Evolutionary conservation across 2,888 invertebrate genomes (phyloP), one percentile per base, ranked within the genome.

Genomic region (Macrophya alboannulata): DNA sequence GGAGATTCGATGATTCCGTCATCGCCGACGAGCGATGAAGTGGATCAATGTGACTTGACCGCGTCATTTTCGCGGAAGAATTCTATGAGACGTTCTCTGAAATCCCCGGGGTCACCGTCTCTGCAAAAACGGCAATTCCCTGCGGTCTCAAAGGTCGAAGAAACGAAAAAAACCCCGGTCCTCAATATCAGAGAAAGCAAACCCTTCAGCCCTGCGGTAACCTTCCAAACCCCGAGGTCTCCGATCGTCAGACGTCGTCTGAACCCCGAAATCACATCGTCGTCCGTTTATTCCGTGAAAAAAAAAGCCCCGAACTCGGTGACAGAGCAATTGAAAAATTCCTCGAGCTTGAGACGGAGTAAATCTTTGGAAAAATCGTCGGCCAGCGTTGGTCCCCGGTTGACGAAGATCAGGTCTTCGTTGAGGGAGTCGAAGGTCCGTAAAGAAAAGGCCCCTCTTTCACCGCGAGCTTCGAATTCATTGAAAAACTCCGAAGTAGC

Each of bases 401-500:
- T 43, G 21, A 71, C 81, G 0, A 81, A 68, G 43, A 3, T 43
- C 40, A 25, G 85, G 21, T 59, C 71, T 25, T 85, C 85, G 0
- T n/a, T 79, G 43, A 37, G 85, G 21, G 83, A 83, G 51, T 71
- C 37, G 15, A 85, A 79, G 31, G 55, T 51, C 21, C 48, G n/a
- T 4, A 55, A 55, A 25, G 68, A 77, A 40, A 82, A 85, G 25
- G 15, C 40, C 3, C 40, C 77, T 17, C 48, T 65, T 1, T 77
- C 45, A 31, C 79, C 45, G 15, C 21, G 31, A 8, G 62, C 77
- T 51, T 21, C 40, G 31, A 79, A 62, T 48, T 77, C 77, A n/a
- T 12, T 85, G 17, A 85, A 85, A 31, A 85, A 85, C 40, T 43
- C 55, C 4, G 85, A 85, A 37, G 81, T 85, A 10, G 68, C 81